Percentiles rank a stretch among this genome's conserved stretches.
Conservation (phyloP, 2,113 vertebrate genomes). For the Ginglymostoma cirratum region DNA sequence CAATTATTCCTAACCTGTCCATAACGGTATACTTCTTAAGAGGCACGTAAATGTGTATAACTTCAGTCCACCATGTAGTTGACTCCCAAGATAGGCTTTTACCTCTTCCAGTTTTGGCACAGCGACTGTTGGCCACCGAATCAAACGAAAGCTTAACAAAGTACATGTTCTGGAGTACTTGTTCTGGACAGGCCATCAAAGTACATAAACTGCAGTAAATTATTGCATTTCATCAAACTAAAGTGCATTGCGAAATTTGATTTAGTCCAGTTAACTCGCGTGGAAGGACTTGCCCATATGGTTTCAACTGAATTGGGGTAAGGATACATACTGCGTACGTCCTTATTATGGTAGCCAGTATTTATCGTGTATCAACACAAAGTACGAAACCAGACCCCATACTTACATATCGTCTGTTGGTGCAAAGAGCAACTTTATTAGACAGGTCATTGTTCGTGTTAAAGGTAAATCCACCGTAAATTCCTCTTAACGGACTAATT, state of each 20-base stretch:
- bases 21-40: neutral
- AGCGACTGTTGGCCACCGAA: neutral
- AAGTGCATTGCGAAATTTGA: slow-evolving; percentile 1
- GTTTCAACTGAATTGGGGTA: neutral
- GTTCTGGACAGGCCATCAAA: neutral
- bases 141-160: slow-evolving; percentile 1
- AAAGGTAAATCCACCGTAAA: neutral
- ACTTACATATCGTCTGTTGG: neutral
- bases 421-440: neutral
- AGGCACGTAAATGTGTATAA: neutral
- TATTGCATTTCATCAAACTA: neutral
- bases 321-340: neutral
- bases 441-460: neutral
- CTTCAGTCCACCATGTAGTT: neutral
- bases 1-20: neutral
- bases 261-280: neutral
- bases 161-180: neutral
- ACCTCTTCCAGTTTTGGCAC: neutral
- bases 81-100: neutral
- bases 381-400: neutral
- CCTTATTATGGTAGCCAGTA: neutral
- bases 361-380: neutral
- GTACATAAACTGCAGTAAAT: neutral
- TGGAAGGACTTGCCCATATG: neutral
- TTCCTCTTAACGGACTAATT: neutral